A percentile compares a stretch with the other conserved stretches of the same genome.
Evolutionary conservation across 2,888 invertebrate species (phyloP).

Genomic region (Drosophila macrothrix): DNA sequence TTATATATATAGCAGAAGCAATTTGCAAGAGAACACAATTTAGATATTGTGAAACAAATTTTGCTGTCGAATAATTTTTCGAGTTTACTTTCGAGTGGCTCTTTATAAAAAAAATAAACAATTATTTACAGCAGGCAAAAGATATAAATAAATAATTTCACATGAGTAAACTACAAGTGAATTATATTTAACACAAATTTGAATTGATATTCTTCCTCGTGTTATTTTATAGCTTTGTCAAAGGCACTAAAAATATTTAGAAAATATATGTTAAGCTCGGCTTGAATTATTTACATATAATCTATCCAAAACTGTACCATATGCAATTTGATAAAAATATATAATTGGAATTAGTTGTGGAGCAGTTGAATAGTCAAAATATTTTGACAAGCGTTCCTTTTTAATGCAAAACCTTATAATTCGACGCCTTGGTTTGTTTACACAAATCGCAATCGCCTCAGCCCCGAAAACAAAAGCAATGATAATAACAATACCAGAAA

Average conservation of each 20-base stretch:
- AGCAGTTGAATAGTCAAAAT: slow-evolving; percentile 62
- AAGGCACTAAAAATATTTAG: slow-evolving; percentile 5
- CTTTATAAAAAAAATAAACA: background rate
- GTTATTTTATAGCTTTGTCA: background rate
- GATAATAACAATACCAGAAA: slow-evolving; percentile 33
- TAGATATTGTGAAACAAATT: background rate
- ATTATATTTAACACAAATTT: background rate
- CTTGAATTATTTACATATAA: slow-evolving; percentile 3
- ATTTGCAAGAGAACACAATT: background rate
- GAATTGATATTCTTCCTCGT: background rate
- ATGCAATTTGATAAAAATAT: slow-evolving; percentile 15
- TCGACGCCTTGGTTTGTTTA: slow-evolving; percentile 76
- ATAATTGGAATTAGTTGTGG: slow-evolving; percentile 62
- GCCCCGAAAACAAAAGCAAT: slow-evolving; percentile 42
- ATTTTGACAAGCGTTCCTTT: slow-evolving; percentile 65
- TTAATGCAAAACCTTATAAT: slow-evolving; percentile 70
- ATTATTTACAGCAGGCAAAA: slow-evolving; percentile 1
- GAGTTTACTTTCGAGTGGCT: background rate
- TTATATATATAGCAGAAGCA: background rate
- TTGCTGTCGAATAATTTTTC: background rate
- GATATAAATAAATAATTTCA: background rate
- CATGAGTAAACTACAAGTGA: background rate
- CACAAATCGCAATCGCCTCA: slow-evolving; percentile 59
- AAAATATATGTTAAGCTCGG: slow-evolving; percentile 1
- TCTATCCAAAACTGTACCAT: background rate